Evolutionary conservation across 2,888 invertebrate genomes (phyloP), one percentile per base, ranked within the genome.

Genomic region (Sinopyrophorus schimmeli): DNA sequence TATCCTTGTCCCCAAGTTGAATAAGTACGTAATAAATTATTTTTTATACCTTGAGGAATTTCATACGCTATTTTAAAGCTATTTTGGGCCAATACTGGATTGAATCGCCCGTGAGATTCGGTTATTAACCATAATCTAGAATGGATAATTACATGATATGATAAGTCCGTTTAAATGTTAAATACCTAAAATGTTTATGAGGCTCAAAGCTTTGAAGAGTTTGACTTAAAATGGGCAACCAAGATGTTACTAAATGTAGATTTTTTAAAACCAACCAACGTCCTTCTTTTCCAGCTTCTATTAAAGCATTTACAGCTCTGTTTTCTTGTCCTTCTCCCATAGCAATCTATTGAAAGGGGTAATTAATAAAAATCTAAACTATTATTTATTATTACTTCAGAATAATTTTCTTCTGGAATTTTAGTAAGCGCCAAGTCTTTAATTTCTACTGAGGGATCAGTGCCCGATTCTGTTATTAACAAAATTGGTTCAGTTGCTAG

Each of bases 391-490:
- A 55, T 57, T 64, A 82, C 80, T 74, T 87, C 86, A 70, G 74
- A 65, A 74, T 84, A 73, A 72, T 78, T 65, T 68, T 77, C 63
- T 67, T 74, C 51, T 9, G 73, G 74, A 26, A 70, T 62, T 41
- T 67, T 69, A 47, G 72, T 76, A 6, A 74, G 64, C 0, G 88
- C 87, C 24, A 89, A 71, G 32, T 84, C 81, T 47, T 80, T 77
- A 5, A 94, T 77, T 69, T 93, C 92, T 12, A 82, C 81, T 0
- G 93, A 87, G 11, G 95, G 96, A 77, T 98, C 97, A 21, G 89
- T 87, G 16, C 96, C 97, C 14, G 92, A 84, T 39, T 92, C 87
- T 24, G 90, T 85, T 37, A 97, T 80, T 59, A 98, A 77, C 31
- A 99, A 74, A 40, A 92, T 83, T 0, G 96, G 92, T 61, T 89